Percentiles rank a stretch among this genome's conserved stretches.
phyloP scores from a whole-genome alignment of 30 jellyfish, hydroid and myxozoan species.

The Hydractinia echinata region DNA sequence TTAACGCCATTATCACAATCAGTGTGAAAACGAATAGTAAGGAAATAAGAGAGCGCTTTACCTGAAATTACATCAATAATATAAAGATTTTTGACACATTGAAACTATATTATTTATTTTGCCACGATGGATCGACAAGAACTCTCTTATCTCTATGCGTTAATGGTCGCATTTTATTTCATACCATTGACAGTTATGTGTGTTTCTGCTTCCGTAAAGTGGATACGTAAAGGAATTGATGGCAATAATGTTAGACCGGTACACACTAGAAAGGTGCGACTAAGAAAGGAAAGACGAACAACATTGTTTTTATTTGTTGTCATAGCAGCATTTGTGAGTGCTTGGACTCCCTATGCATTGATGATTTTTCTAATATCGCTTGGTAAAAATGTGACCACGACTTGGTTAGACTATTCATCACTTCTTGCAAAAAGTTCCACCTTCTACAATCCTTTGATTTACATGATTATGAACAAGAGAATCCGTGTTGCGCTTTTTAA shows the following conservation, averaged over 20 bases:
- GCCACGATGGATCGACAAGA: background rate
- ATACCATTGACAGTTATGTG: background rate
- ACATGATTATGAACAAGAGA: background rate
- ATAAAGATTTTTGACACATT: too few relatives aligned
- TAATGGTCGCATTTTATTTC: background rate
- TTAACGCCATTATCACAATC: too few relatives aligned
- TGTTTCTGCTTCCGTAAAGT: too few relatives aligned
- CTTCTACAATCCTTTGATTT: conserved; percentile 11
- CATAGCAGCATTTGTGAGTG: background rate
- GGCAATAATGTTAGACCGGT: too few relatives aligned
- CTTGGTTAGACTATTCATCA: background rate
- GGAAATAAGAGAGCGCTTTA: too few relatives aligned
- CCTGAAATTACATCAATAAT: too few relatives aligned
- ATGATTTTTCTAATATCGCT: background rate
- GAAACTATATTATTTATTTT: too few relatives aligned
- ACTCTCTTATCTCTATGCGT: background rate
- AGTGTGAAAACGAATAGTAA: too few relatives aligned
- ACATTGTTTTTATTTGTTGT: background rate
- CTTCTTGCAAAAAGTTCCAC: conserved; percentile 10
- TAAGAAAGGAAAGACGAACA: background rate
- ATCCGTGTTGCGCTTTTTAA: background rate
- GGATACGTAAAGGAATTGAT: too few relatives aligned
- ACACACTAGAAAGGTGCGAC: too few relatives aligned
- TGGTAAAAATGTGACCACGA: background rate
- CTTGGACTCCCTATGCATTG: conserved; percentile 21